Evolutionary conservation across 2,888 invertebrate species (phyloP).

Genomic region (Athrips mouffetella): DNA sequence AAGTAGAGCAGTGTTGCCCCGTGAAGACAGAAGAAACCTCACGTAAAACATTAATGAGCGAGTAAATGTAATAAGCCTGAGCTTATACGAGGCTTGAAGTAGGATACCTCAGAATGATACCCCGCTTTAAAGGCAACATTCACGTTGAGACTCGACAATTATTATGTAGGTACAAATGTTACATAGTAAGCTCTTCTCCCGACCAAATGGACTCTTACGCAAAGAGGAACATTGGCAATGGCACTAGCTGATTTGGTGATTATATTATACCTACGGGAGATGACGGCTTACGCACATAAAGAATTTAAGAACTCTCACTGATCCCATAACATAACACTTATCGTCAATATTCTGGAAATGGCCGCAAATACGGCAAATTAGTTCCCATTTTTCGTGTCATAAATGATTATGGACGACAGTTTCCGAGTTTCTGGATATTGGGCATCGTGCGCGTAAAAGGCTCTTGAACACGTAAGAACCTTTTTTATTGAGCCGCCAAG

Average conservation of each 20-base stretch:
- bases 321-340: not conserved
- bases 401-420: slow-evolving; percentile 10
- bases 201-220: slow-evolving; percentile 47
- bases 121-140: slow-evolving; percentile 58
- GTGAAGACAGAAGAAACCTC: slow-evolving; percentile 34
- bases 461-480: not conserved
- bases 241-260: too few relatives aligned
- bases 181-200: slow-evolving; percentile 52
- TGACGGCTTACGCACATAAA: slow-evolving; percentile 25
- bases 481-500: slow-evolving; percentile 33
- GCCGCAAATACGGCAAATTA: slow-evolving; percentile 1
- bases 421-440: not conserved
- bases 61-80: slow-evolving; percentile 47
- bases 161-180: slow-evolving; percentile 27
- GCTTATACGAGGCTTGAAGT: slow-evolving; percentile 49
- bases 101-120: slow-evolving; percentile 37
- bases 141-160: slow-evolving; percentile 46
- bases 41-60: slow-evolving; percentile 55
- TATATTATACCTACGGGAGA: slow-evolving; percentile 31
- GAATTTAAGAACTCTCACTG: slow-evolving; percentile 20
- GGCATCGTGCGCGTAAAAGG: not conserved
- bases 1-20: slow-evolving; percentile 15
- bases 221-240: slow-evolving; percentile 33
- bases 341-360: slow-evolving; percentile 2
- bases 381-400: slow-evolving; percentile 7